Conservation (phyloP, 2,113 vertebrate species). For the Cnemophilus loriae region DNA sequence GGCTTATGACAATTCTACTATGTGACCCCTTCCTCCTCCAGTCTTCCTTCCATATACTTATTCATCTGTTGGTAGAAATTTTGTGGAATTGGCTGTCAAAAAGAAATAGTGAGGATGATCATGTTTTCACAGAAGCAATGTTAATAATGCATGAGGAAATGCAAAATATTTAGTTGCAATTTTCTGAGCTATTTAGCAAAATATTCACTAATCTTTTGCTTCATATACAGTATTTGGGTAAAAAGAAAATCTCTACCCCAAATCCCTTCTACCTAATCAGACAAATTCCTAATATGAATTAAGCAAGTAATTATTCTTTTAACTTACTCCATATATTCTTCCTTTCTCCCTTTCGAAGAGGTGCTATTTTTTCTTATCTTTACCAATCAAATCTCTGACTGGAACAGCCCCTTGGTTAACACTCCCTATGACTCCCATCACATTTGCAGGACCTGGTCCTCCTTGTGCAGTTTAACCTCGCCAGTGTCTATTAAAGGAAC, state of each 20-base stretch:
- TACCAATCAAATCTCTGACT: not conserved
- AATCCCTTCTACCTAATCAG: not conserved
- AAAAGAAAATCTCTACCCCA: not conserved
- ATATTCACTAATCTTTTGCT: not conserved
- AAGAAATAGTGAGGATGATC: slow-evolving; percentile 23
- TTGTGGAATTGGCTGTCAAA: not conserved
- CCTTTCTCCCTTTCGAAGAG: not conserved
- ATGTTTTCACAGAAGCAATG: slow-evolving; percentile 17
- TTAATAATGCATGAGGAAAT: slow-evolving; percentile 34
- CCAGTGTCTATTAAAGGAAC: not conserved
- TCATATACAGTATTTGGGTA: not conserved
- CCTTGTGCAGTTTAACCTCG: not conserved
- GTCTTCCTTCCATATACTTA: not conserved
- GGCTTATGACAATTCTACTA: not conserved
- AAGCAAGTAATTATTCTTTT: not conserved
- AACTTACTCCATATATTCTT: not conserved
- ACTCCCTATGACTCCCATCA: not conserved
- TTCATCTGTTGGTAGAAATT: not conserved
- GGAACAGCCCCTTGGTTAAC: not conserved
- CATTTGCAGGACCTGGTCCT: not conserved
- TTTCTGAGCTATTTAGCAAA: slow-evolving; percentile 33
- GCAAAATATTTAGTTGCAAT: slow-evolving; percentile 40
- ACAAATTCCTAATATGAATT: not conserved
- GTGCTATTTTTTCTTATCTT: not conserved
- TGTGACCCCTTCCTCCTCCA: not conserved